Percentiles rank a stretch among this genome's conserved stretches.
Conservation (phyloP, 1,140 invertebrate genomes). For the Diorhabda carinulata region DNA sequence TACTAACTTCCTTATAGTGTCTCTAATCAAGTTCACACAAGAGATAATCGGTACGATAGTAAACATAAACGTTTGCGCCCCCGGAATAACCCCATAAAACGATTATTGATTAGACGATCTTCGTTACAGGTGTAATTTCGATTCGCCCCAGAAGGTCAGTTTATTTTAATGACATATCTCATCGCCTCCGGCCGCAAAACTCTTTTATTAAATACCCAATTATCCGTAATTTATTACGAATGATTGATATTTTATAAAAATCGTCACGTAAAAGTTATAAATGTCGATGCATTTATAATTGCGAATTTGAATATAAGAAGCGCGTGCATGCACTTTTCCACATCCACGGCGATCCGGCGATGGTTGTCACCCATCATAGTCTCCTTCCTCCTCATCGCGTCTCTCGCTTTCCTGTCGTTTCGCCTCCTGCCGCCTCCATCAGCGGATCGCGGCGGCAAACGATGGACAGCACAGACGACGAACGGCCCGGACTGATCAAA, state of each 20-base stretch:
- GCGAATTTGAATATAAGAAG: background rate
- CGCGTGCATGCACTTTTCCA: conserved; percentile 1
- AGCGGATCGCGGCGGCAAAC: conserved; percentile 16
- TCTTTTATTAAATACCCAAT: no score
- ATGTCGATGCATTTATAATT: background rate
- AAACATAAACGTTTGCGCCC: background rate
- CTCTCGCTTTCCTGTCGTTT: background rate
- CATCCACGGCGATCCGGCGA: background rate
- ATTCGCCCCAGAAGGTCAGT: background rate
- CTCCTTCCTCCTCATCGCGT: background rate
- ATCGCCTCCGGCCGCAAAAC: no score
- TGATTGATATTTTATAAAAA: no score
- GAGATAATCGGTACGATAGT: background rate
- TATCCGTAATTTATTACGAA: no score
- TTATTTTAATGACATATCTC: background rate
- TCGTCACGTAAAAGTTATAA: no score
- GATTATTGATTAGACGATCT: background rate
- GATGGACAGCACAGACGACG: conserved; percentile 11
- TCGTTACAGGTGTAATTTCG: background rate
- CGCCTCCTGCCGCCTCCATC: background rate
- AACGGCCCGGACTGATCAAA: conserved; percentile 19
- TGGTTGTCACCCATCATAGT: background rate
- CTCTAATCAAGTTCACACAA: conserved; percentile 1
- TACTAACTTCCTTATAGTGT: background rate
- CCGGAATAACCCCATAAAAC: background rate